Base-by-base conservation (phyloP, 2,797 vertebrate species). In the Sebastiscus albofasciatus region DNA sequence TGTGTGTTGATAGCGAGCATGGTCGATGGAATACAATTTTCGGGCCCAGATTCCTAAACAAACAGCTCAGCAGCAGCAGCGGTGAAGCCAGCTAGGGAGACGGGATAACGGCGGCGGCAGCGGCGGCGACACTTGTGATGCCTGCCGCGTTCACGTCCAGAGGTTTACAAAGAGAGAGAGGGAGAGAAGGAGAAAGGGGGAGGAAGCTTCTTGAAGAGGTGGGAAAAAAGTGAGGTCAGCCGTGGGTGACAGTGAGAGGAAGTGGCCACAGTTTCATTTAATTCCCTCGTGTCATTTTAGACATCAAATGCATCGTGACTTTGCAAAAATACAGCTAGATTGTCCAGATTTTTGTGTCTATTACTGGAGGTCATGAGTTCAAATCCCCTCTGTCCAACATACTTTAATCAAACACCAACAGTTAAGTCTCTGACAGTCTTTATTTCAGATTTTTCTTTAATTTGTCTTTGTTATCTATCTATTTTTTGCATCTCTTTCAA, bases 11-110 rank as follows among this genome's bases (percentile, higher is more conserved):
- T 99, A 99, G 98, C 95, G 96, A 99, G 98, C 98, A 97, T 98
- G 98, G 98, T 98, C 98, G 98, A 98, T 97, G 98, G 98, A 99
- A 99, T 99, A 99, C 97, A 98, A 99, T 99, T 99, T 99, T 98
- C 97, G 92, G 97, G 94, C 94, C 95, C 97, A 96, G 97, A 97
- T 98, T 99, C 98, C 97, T 98, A 99, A 99, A 99, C 98, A 99
- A 99, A 99, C 97, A 99, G 97, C 97, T 98, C 96, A 72, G 85
- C 79, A 83, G 78, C 67, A 6, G 72, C 66, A 46, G 61, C 59
- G n/a, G 75, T 36, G 95, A 20, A 49, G 46, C 18, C 46, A 97
- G 96, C 96, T 94, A 92, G 94, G 95, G 96, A 96, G 95, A 95
- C 95, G 94, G 95, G 93, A 94, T 94, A 94, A 96, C 90, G 87